Conservation (phyloP, 2,888 invertebrate species). For the Drosophila niveifrons region DNA sequence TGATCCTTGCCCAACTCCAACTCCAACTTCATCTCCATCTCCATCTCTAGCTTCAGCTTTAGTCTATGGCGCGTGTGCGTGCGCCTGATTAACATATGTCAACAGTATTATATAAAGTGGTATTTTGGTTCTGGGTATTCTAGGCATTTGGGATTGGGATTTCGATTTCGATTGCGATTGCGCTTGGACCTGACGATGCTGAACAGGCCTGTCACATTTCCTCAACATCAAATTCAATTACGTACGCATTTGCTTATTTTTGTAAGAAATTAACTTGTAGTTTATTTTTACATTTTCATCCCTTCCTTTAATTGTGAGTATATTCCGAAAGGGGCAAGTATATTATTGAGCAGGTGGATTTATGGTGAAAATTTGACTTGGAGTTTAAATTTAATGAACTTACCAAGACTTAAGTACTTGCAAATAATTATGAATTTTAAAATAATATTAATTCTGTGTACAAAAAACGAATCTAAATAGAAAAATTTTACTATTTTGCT, state of each 20-base stretch:
- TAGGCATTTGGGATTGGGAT: constrained; percentile 46
- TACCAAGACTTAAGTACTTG: not conserved
- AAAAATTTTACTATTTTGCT: too few species aligned
- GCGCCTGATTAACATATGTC: constrained; percentile 85
- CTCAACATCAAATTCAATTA: constrained; percentile 78
- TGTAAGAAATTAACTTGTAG: constrained; percentile 77
- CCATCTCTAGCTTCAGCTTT: constrained; percentile 21
- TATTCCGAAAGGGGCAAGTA: constrained; percentile 2
- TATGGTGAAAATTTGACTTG: not conserved
- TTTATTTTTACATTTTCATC: constrained; percentile 23
- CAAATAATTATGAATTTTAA: not conserved
- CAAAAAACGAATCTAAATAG: too few species aligned
- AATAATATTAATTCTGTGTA: too few species aligned
- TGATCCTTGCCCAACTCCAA: constrained; percentile 47
- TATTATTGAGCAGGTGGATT: constrained; percentile 29
- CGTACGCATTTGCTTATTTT: constrained; percentile 77
- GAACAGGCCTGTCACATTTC: constrained; percentile 47
- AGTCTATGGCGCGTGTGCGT: constrained; percentile 77
- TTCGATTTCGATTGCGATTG: constrained; percentile 15
- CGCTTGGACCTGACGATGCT: constrained; percentile 37
- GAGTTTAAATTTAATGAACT: constrained; percentile 2
- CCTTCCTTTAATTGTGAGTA: constrained; percentile 2
- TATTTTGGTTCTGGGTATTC: constrained; percentile 64
- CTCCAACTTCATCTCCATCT: constrained; percentile 19
- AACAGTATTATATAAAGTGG: constrained; percentile 83